Percentiles rank a stretch among this genome's conserved stretches.
phyloP scores from a whole-genome alignment of 1,140 invertebrate species.

The Zophobas atratus region DNA sequence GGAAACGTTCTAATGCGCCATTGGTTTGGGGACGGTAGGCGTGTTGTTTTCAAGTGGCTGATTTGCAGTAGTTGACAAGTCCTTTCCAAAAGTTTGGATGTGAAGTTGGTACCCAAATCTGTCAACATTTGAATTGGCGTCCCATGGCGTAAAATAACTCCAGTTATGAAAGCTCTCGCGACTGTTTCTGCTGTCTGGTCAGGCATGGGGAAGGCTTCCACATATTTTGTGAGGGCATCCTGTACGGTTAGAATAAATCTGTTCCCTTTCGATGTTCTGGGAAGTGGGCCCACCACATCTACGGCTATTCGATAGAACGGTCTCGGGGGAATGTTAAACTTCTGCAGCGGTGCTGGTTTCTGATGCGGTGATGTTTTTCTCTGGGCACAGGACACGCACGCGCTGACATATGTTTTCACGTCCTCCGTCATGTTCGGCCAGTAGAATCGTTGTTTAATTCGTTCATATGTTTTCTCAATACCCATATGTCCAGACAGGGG shows the following conservation, averaged over 20 bases:
- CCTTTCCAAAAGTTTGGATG: constrained; percentile 57
- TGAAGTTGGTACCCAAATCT: constrained; percentile 62
- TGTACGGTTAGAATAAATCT: constrained; percentile 65
- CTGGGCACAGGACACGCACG: no score
- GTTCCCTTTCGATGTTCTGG: constrained; percentile 54
- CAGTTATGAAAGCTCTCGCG: constrained; percentile 53
- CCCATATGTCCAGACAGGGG: no score
- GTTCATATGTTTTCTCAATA: no score
- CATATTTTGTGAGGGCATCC: constrained; percentile 59
- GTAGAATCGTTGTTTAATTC: no score
- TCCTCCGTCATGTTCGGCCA: no score
- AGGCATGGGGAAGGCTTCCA: constrained; percentile 54
- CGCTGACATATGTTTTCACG: no score
- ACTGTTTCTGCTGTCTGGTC: constrained; percentile 56
- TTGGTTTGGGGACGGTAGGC: constrained; percentile 60
- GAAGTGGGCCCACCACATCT: constrained; percentile 66
- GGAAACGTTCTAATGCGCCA: constrained; percentile 54
- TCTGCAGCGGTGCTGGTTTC: constrained; percentile 49
- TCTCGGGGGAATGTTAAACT: neutral
- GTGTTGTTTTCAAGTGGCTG: constrained; percentile 58
- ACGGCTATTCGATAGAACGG: constrained; percentile 61
- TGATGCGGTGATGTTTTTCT: no score
- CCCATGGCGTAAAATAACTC: constrained; percentile 58
- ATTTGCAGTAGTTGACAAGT: constrained; percentile 61
- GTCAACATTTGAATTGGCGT: constrained; percentile 60